Evolutionary conservation across 2,888 invertebrate species (phyloP).

Genomic region (Nycteola revayana): DNA sequence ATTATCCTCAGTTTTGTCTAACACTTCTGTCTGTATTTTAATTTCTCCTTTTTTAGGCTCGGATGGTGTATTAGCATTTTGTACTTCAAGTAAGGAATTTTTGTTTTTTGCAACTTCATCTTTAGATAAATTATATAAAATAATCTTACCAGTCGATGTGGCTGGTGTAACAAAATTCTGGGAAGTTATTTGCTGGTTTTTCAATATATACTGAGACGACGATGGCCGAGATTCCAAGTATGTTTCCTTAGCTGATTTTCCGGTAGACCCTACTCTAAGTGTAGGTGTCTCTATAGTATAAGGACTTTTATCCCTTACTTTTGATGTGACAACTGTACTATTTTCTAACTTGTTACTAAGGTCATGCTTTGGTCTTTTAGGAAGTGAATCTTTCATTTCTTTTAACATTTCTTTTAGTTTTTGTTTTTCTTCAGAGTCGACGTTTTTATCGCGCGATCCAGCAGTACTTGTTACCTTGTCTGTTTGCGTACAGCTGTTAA

Average conservation of each 20-base stretch:
- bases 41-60: too few relatives aligned
- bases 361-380: constrained; percentile 78
- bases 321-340: constrained; percentile 11
- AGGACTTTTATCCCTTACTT: constrained; percentile 16
- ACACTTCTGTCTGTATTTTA: constrained; percentile 1
- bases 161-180: too few relatives aligned
- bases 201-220: constrained; percentile 8
- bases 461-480: constrained; percentile 22
- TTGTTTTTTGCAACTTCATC: too few relatives aligned
- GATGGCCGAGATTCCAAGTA: constrained; percentile 6
- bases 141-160: too few relatives aligned
- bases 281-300: constrained; percentile 57
- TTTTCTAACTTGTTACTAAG: constrained; percentile 14
- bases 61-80: too few relatives aligned
- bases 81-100: too few relatives aligned
- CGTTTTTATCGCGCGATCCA: constrained; percentile 20
- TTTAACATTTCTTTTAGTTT: constrained; percentile 87
- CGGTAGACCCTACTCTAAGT: constrained; percentile 54
- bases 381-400: constrained; percentile 89
- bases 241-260: constrained; percentile 21
- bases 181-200: not conserved
- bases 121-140: too few relatives aligned
- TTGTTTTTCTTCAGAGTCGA: constrained; percentile 71
- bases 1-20: constrained; percentile 11
- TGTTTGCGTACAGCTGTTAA: constrained; percentile 50